Evolutionary conservation across 2,888 invertebrate species (phyloP), one percentile per base, ranked within the genome.

Genomic region (Drosophila paucipuncta): DNA sequence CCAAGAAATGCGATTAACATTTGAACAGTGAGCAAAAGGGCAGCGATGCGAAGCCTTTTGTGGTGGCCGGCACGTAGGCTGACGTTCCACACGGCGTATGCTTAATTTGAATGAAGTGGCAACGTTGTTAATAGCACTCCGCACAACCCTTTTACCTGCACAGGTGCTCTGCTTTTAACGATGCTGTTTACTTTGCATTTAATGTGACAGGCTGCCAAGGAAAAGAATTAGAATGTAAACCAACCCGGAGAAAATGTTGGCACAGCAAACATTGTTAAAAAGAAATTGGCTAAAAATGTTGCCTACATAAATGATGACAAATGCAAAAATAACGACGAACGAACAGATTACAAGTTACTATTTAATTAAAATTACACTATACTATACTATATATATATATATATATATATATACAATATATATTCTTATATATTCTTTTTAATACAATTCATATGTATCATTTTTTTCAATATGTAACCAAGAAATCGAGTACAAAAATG

Each of bases 61-160:
- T 67, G 86, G 82, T 68, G 69, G 66, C 55, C 59, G 69, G 55
- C 73, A 80, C 86, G 85, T 80, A 74, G 73, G 49, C 53, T 35
- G 43, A 59, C 71, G 81, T 75, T 75, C 63, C 73, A 72, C 80
- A 72, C 69, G 80, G 78, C 83, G 75, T 85, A 76, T 80, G 77
- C 89, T 82, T 85, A 88, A 88, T 88, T 88, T 88, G 82, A 85
- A 85, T 85, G 83, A 88, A 85, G 88, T 88, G 85, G 80, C 84
- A 83, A 87, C 82, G 77, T 72, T 76, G 81, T 73, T 85, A 87
- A 85, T 87, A 74, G 84, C 80, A 60, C 70, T 54, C 52, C 18
- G 18, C 47, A 28, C 43, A 60, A 47, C 67, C 63, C 49, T 55
- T 50, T 64, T 58, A 18, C 54, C 66, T 43, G 52, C 60, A 52